Evolutionary conservation across 1,140 invertebrate species (phyloP), one percentile per base, ranked within the genome.

Genomic region (Magallana angulata): DNA sequence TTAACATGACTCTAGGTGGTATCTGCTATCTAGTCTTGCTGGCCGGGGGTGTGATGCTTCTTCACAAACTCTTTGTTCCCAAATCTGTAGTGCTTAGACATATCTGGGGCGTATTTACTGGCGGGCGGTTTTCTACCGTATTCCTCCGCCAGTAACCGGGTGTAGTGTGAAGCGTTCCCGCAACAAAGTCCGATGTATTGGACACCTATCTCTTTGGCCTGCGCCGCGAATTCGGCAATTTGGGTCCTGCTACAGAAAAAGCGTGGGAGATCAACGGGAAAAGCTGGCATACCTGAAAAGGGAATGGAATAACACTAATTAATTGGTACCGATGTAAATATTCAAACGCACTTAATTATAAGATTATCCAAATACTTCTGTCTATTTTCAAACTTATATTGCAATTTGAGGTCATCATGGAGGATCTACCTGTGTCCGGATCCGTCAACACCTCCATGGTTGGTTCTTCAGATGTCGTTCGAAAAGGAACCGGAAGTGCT

Each of bases 121-220:
- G 92, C 89, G 1, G 90, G 89, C 0, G 93, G 91, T 7, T 86
- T 87, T 24, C 92, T 81, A 0, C 92, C 92, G 36, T 92, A 91
- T 7, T 87, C 90, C 84, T 93, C 89, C 12, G 93, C 92, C 16
- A 94, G 58, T 57, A 91, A 89, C 1, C 94, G 90, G 7, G 90
- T 81, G 68, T 93, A 91, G 82, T 92, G 86, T 2, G 92, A 71
- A 11, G 90, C 89, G 57, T 93, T 92, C 57, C 94, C 94, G 80
- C 94, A 94, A 85, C 94, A 94, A 16, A 94, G 87, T n/a, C 94
- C 94, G 1, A 94, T 90, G 83, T 94, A 94, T 71, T 93, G 87
- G 0, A 94, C 86, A 1, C 93, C 94, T 14, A 94, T 89, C 30
- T 92, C 91, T 81, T 91, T 91, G 9, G 90, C 90, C 59, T 93